Base-by-base conservation (phyloP, 2,888 invertebrate species). In the Lysandra coridon region DNA sequence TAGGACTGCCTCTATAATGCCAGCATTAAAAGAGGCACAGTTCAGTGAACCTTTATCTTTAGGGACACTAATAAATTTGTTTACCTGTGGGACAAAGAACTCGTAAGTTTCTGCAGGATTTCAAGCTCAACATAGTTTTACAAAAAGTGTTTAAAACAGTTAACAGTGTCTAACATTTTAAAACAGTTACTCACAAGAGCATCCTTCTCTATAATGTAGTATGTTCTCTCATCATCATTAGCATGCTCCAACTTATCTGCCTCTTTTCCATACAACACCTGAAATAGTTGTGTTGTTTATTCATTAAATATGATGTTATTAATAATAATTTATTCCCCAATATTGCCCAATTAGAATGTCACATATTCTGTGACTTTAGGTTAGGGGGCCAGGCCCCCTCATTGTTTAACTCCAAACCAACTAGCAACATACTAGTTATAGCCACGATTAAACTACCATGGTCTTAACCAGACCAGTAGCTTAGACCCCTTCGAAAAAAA, bases 231-330 rank as follows among this genome's bases (percentile, higher is more conserved):
- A 94, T 99, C 99, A 92, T 99, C 99, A 91, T 99, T 99, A 3
- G 99, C 99, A 92, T 99, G 98, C 88, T 99, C 99, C 83, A 99
- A 90, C 88, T 99, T 99, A 88, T 99, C 99, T 57, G 99, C 99
- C 94, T 99, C 99, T 87, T 98, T 98, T 1, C 99, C 99, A 95
- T 99, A 99, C 33, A 99, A 92, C 79, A 97, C 98, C 97, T 98
- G 90, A 79, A 95, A 95, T 33, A 62, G 14, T 53, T 53, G 5
- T 75, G 4, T 75, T 12, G 30, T 44, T 30, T 30, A 60, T 49
- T 64, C 1, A 10, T 64, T 30, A 0, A 17, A 17, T 57, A 57
- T 57, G 57, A 57, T 57, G 57, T 57, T 53, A 14, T 53, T 17
- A 53, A 3, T 14, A 53, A 3, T 14, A 57, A 17, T 49, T 49